Percentiles rank a stretch among this genome's conserved stretches.
Conservation (phyloP, 2,113 vertebrate species). For the Gallinago media region DNA sequence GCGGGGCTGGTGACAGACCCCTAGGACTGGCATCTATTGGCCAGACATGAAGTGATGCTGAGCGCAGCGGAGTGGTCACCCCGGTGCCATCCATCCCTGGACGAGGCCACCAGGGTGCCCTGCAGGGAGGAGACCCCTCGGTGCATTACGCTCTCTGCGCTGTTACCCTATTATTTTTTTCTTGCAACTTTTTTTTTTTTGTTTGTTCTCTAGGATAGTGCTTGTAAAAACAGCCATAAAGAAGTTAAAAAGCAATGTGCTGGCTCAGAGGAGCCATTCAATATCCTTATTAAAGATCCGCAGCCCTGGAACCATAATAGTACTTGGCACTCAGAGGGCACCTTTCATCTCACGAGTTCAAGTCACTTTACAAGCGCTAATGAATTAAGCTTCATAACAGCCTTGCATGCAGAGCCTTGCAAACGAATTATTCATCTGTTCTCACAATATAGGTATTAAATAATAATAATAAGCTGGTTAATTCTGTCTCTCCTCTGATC, state of each 20-base stretch:
- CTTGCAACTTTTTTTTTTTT: not conserved
- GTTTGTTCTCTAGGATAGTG: not conserved
- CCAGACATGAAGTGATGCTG: not conserved
- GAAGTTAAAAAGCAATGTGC: slow-evolving; percentile 35
- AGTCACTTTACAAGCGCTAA: slow-evolving; percentile 42
- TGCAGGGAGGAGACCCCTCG: fast-evolving
- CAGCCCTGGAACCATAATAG: slow-evolving; percentile 15
- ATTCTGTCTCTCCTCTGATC: slow-evolving; percentile 8
- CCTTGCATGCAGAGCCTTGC: not conserved
- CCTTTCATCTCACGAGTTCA: slow-evolving; percentile 37
- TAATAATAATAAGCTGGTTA: slow-evolving; percentile 57
- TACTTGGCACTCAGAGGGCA: slow-evolving; percentile 42
- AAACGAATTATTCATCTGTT: slow-evolving; percentile 23
- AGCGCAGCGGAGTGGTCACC: too few relatives aligned
- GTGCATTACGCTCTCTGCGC: not conserved
- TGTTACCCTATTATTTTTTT: not conserved
- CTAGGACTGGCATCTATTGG: not conserved
- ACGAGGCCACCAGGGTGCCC: fast-evolving
- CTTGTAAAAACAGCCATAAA: slow-evolving; percentile 42
- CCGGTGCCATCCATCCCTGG: fast-evolving
- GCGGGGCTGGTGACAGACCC: not conserved
- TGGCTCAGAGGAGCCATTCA: slow-evolving; percentile 40
- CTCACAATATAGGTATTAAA: slow-evolving; percentile 22
- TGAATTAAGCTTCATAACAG: slow-evolving; percentile 56
- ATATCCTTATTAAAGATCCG: slow-evolving; percentile 29